Base-by-base conservation (phyloP, 2,797 vertebrate species). In the Leptoclinus maculatus region DNA sequence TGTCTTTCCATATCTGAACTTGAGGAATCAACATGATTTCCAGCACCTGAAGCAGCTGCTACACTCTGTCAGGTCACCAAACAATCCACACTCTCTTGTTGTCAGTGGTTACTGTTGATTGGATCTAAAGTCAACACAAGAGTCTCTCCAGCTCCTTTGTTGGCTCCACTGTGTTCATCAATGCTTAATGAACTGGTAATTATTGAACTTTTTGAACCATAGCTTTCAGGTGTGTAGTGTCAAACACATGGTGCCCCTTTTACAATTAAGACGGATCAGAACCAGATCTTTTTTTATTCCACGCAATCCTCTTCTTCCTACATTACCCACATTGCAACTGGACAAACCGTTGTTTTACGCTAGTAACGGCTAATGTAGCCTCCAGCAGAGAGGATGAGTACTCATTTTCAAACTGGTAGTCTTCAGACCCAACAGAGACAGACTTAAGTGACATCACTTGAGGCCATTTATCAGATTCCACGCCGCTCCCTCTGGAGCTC, bases 381-480 rank as follows among this genome's bases (percentile, higher is more conserved):
- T 66, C 29, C 17, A 32, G 27, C 27, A 57, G 49, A 10, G 7
- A 34, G 34, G 9, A 38, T 12, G 38, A 39, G 38, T 11, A 9
- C 36, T 39, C 23, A 34, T 34, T 39, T 62, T 39, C n/a, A 62
- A 9, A 39, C 0, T 34, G 32, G 32, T 34, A 34, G 32, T 34
- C 32, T 38, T 71, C 23, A 51, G 43, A 34, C n/a, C 16, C 32
- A 34, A 16, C 45, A 12, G 9, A 43, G 2, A 2, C 8, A 5
- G 45, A 62, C 58, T 41, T 3, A n/a, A 12, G 17, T 73, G 71
- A 64, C 58, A 64, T 38, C n/a, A 59, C 13, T 14, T 57, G 62
- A 74, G 51, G 23, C 11, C 7, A 10, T 11, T 11, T 29, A 17
- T 57, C 11, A 45, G 38, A 43, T 62, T 25, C 38, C 59, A 62